phyloP scores from a whole-genome alignment of 2,888 invertebrate genomes.

The Euphydryas editha region DNA sequence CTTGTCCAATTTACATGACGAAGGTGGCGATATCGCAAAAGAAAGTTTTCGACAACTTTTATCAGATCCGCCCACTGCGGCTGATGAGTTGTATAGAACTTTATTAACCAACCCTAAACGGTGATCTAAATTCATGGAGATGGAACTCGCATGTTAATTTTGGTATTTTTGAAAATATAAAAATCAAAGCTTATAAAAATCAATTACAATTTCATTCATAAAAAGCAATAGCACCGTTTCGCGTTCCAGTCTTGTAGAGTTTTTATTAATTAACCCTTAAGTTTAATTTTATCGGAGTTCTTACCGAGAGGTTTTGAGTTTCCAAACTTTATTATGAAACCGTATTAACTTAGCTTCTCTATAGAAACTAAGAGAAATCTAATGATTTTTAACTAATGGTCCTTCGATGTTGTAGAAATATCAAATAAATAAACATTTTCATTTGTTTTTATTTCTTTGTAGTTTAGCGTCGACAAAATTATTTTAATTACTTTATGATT shows the following conservation, averaged over 20 bases:
- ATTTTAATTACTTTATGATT: too few species aligned
- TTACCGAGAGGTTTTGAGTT: conserved; percentile 33
- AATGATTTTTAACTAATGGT: background rate
- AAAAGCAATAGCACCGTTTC: conserved; percentile 15
- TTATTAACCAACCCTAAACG: conserved; percentile 70
- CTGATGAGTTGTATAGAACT: conserved; percentile 80
- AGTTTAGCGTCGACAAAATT: too few species aligned
- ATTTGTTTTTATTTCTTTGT: too few species aligned
- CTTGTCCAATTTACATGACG: conserved; percentile 82
- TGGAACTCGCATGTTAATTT: conserved; percentile 22
- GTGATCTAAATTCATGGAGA: conserved; percentile 49
- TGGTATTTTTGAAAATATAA: conserved; percentile 11
- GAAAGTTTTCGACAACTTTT: conserved; percentile 79
- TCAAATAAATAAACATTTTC: too few species aligned
- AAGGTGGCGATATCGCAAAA: conserved; percentile 81
- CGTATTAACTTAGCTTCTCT: conserved; percentile 31
- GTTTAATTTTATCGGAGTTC: conserved; percentile 34
- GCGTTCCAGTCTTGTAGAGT: conserved; percentile 16
- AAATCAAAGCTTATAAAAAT: conserved; percentile 1
- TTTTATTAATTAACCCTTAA: conserved; percentile 34
- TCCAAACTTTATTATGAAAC: conserved; percentile 34
- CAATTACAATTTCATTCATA: conserved; percentile 13
- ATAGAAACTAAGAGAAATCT: background rate
- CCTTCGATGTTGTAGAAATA: too few species aligned
- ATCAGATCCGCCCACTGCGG: conserved; percentile 77